Percentiles rank a stretch among this genome's conserved stretches.
phyloP scores from a whole-genome alignment of 2,888 invertebrate genomes.

The Noctua pronuba region DNA sequence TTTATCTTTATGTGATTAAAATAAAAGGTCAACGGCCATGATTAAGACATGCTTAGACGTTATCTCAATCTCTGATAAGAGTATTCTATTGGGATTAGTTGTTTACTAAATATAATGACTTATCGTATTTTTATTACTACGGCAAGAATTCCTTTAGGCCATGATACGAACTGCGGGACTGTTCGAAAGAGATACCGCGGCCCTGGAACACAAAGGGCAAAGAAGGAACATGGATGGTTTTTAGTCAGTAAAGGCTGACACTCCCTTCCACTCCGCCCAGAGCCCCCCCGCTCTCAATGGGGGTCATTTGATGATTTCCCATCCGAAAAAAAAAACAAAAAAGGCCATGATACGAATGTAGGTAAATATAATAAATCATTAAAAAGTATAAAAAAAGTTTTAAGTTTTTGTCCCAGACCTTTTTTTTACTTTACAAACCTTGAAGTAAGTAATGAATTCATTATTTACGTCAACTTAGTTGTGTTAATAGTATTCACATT shows the following conservation, averaged over 20 bases:
- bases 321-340: too few relatives aligned
- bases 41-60: slow-evolving; percentile 39
- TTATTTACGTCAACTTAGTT: slow-evolving; percentile 1
- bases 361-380: slow-evolving; percentile 1
- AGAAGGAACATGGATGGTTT: too few relatives aligned
- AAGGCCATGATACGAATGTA: too few relatives aligned
- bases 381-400: background rate
- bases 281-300: too few relatives aligned
- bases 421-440: slow-evolving; percentile 1
- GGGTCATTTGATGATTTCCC: too few relatives aligned
- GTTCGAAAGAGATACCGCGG: too few relatives aligned
- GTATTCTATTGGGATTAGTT: slow-evolving; percentile 34
- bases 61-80: slow-evolving; percentile 61
- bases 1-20: slow-evolving; percentile 55
- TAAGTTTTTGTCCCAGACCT: background rate
- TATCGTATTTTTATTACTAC: background rate
- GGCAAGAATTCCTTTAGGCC: background rate
- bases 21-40: slow-evolving; percentile 63
- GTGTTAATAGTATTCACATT: slow-evolving; percentile 17
- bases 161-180: too few relatives aligned
- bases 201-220: too few relatives aligned
- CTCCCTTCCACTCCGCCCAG: too few relatives aligned
- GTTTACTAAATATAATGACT: slow-evolving; percentile 38
- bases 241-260: too few relatives aligned
- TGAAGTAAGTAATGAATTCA: background rate